Base-by-base conservation (phyloP, 2,888 invertebrate species). In the Oligia strigilis region DNA sequence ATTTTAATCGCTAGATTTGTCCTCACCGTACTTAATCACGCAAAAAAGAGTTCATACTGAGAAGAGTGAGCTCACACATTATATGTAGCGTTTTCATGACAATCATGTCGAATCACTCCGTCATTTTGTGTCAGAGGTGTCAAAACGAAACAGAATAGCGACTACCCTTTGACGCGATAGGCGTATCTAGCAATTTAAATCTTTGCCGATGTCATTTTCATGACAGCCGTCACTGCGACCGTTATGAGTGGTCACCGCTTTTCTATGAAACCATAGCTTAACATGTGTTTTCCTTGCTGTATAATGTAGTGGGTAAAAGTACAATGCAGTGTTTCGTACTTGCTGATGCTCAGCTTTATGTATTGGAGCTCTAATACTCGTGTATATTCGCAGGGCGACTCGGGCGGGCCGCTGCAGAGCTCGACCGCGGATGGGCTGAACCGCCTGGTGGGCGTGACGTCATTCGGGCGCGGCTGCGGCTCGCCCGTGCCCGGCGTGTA, bases 391-490 rank as follows among this genome's bases (percentile, higher is more conserved):
- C 93, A 97, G 97, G 97, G 97, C 4, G 97, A 97, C 85, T 97
- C 97, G 0, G 97, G 97, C 46, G 97, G 97, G 0, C 97, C 97
- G 0, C 89, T 97, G 14, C 95, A 96, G 84, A 87, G 86, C 64
- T 81, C 88, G 49, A 88, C 87, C 11, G 40, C 73, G 13, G 88
- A 91, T 2, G 95, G 95, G 55, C 88, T 91, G 82, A 95, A 94
- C 90, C 91, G 93, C 3, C 81, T 97, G 43, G 91, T 97, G 6
- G 97, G 97, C 23, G 92, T 97, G 80, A 97, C 97, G 86, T 97
- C 97, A 2, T 97, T 96, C 91, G 97, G 97, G 0, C 94, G 93
- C 76, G 95, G 96, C 78, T 97, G 97, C 91, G 97, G 95, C 49
- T 93, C 94, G 2, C 85, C 92, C 40, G 91, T 94, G 52, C 97